These are phyloP conservation scores for Melopsittacus undulatus DNA, from an alignment of 2,797 vertebrate species.

Conservation along the genomic window DNA sequence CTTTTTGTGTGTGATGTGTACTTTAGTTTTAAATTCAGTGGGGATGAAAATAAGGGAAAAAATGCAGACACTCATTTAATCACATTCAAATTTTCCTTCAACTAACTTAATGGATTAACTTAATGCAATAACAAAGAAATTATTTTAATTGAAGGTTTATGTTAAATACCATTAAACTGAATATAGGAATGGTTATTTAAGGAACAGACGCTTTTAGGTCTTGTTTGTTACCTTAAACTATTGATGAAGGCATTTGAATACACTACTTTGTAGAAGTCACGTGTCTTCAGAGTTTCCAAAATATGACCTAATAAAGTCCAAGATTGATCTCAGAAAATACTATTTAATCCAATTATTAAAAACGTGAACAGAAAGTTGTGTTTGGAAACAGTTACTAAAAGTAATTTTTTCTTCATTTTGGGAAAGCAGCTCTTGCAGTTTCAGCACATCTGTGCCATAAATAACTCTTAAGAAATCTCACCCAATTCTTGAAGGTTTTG, in stretches of 20 bases:
- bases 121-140: not conserved
- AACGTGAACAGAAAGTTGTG: not conserved
- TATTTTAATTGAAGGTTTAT: not conserved
- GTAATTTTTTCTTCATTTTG: not conserved
- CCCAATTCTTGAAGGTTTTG: not conserved
- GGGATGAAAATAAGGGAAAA: not conserved
- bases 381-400: not conserved
- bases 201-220: not conserved
- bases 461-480: not conserved
- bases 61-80: not conserved
- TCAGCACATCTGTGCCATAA: not conserved
- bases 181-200: not conserved
- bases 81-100: not conserved
- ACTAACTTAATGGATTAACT: not conserved
- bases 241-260: not conserved
- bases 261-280: not conserved
- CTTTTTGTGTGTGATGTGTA: rapidly evolving
- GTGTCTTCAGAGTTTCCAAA: not conserved
- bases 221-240: not conserved
- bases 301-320: not conserved
- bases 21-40: not conserved
- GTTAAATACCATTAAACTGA: not conserved
- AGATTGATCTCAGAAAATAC: not conserved
- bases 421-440: not conserved
- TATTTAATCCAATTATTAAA: not conserved